These are phyloP conservation scores for Chrysolina americana DNA, from an alignment of 2,888 invertebrate species.

Conservation along the genomic window DNA sequence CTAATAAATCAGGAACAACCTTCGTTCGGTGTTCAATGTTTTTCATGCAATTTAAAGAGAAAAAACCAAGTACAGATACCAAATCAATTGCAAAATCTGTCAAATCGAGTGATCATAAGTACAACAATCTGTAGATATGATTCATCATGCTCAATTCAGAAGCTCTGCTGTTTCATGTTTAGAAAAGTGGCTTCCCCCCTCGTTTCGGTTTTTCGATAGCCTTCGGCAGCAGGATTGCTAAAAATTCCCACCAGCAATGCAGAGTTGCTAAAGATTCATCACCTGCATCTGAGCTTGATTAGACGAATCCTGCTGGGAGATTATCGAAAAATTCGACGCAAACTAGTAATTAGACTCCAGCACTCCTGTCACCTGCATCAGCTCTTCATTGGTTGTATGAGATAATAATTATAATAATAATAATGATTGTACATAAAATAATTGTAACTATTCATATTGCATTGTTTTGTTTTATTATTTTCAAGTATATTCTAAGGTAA, in stretches of 20 bases:
- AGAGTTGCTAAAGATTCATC: no score
- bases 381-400: constrained; percentile 68
- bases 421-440: constrained; percentile 71
- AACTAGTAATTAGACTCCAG: constrained; percentile 63
- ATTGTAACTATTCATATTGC: constrained; percentile 73
- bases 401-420: constrained; percentile 49
- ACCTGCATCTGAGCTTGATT: no score
- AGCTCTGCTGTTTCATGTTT: constrained; percentile 66
- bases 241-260: neutral
- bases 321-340: constrained; percentile 30
- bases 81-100: no score
- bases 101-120: neutral
- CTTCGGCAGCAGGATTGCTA: constrained; percentile 29
- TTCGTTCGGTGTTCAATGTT: no score
- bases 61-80: no score
- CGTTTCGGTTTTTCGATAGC: constrained; percentile 39
- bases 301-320: constrained; percentile 1
- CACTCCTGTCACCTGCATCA: constrained; percentile 67
- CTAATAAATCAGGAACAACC: no score
- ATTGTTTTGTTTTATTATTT: constrained; percentile 70
- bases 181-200: constrained; percentile 63
- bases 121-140: neutral
- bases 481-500: constrained; percentile 70
- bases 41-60: no score
- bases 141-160: constrained; percentile 52